Conservation (phyloP, 2,888 invertebrate species). For the Diplolepis rosae region DNA sequence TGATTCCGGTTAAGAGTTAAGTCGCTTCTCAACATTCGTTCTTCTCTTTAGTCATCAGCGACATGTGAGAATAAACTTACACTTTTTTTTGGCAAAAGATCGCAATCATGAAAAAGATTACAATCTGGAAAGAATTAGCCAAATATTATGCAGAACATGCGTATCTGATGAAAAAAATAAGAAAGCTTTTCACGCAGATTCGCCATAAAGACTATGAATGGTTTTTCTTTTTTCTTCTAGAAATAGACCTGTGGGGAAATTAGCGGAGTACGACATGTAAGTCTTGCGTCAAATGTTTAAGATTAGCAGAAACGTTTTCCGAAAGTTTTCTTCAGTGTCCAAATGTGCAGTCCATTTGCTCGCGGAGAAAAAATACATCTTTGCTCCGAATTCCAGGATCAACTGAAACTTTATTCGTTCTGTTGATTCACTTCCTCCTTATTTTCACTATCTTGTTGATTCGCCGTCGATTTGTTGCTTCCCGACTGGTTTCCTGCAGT, state of each 20-base stretch:
- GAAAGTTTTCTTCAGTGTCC: background rate
- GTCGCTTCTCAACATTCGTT: background rate
- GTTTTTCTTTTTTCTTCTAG: background rate
- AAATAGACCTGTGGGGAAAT: background rate
- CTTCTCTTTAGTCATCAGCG: background rate
- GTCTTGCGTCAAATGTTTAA: slow-evolving; percentile 6
- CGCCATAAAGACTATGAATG: background rate
- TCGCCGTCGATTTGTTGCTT: slow-evolving; percentile 65
- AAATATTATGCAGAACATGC: background rate
- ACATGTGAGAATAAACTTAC: slow-evolving; percentile 20
- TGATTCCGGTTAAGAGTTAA: background rate
- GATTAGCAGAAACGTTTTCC: slow-evolving; percentile 1
- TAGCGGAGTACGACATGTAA: background rate
- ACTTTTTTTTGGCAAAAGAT: slow-evolving; percentile 18
- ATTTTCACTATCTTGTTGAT: slow-evolving; percentile 67
- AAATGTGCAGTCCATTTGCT: background rate
- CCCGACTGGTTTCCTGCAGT: slow-evolving; percentile 63
- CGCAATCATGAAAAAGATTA: background rate
- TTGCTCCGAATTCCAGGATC: background rate
- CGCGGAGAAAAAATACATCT: background rate
- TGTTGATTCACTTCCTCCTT: slow-evolving; percentile 72
- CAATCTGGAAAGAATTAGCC: background rate
- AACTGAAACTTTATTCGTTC: slow-evolving; percentile 66
- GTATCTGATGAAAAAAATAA: background rate
- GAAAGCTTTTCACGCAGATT: background rate